Base-by-base conservation (phyloP, 2,113 vertebrate species). In the Bagarius yarrelli region DNA sequence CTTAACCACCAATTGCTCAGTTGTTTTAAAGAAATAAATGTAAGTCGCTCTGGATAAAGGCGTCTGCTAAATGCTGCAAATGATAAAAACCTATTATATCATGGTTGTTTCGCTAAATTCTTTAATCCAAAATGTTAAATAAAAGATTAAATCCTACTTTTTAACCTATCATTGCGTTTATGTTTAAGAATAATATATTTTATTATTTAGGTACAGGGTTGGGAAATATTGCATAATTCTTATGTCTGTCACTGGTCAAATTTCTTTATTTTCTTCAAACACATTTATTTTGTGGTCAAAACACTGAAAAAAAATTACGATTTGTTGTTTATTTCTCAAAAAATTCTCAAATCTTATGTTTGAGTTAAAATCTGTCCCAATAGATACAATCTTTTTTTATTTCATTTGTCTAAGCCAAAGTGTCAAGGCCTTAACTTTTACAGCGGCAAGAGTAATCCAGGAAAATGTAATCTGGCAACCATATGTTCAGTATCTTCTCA, bases 401-500 rank as follows among this genome's bases (percentile, higher is more conserved):
- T 30, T 30, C 27, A n/a, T 30, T 6, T 34, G 8, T 21, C 0
- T 25, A 47, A 27, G 2, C 23, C 25, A 70, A 6, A 25, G 40
- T 70, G 4, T 16, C 40, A 14, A 71, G 25, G 18, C 8, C 11
- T 53, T 63, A 76, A 66, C 73, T 81, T 23, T 19, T 73, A 74
- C 61, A 5, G 72, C 57, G 73, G 64, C 19, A 8, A 47, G 44
- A 27, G 53, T 75, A 30, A 56, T 80, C 74, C 64, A 16, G 57
- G 63, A 40, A 55, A 21, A 25, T 56, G 32, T 85, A 71, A 85
- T 77, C 50, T 78, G 78, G 72, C 61, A 85, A 87, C 72, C 86
- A 87, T 83, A 76, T 85, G 84, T 52, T 78, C 19, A 71, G 59
- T 55, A 80, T 79, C 76, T 50, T 19, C 81, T 85, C 50, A 57